These are phyloP conservation scores for Chionoecetes opilio DNA, from an alignment of 1,140 invertebrate genomes.

Conservation along the genomic window DNA sequence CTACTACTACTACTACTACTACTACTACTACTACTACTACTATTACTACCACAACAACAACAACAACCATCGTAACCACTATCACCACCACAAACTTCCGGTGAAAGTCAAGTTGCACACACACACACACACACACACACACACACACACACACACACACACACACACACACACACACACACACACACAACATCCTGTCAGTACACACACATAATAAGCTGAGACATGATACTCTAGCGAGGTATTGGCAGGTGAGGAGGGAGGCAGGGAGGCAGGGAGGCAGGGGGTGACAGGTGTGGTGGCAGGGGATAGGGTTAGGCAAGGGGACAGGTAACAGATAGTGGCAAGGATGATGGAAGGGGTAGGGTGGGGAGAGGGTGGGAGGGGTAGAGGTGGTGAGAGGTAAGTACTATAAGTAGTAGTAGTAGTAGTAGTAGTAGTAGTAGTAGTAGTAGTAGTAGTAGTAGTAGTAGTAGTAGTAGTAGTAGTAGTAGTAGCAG, in stretches of 20 bases:
- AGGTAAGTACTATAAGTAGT: background rate
- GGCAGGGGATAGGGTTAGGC: too few species aligned
- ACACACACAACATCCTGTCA: constrained; percentile 11
- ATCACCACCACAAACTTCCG: background rate
- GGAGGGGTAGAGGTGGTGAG: background rate
- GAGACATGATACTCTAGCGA: background rate
- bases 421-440: background rate
- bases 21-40: too few species aligned
- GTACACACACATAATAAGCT: background rate
- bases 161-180: too few species aligned
- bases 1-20: too few species aligned
- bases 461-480: background rate
- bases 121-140: background rate
- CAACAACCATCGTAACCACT: background rate
- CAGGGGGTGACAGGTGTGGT: too few species aligned
- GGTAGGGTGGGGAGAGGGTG: background rate
- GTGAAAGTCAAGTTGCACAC: background rate
- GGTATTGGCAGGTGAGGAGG: too few species aligned
- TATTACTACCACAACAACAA: too few species aligned
- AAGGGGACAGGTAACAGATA: too few species aligned
- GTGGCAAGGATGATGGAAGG: background rate
- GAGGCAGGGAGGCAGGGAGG: too few species aligned
- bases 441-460: background rate
- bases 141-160: too few species aligned
- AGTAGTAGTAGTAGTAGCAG: background rate